These are phyloP conservation scores for Dasypogon diadema DNA, from an alignment of 2,888 invertebrate genomes.

Conservation along the genomic window DNA sequence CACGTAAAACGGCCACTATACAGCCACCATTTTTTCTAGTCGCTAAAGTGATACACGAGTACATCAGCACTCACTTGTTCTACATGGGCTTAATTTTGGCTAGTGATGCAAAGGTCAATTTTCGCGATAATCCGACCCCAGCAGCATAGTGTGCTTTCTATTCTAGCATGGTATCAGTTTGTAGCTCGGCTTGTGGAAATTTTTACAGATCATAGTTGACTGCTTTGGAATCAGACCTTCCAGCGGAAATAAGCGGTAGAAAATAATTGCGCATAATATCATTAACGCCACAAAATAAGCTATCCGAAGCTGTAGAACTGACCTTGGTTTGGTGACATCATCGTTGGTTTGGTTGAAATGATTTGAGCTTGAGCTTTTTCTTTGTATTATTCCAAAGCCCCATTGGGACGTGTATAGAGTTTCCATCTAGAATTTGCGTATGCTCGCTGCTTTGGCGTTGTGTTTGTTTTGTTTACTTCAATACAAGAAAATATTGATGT, in stretches of 20 bases:
- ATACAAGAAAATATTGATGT: neutral
- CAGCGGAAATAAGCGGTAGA: conserved; percentile 16
- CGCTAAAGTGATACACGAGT: neutral
- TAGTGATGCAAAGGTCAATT: neutral
- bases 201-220: neutral
- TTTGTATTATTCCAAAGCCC: neutral
- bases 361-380: conserved; percentile 15
- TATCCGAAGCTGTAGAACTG: conserved; percentile 3
- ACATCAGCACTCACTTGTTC: neutral
- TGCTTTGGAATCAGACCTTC: neutral
- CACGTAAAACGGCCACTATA: neutral
- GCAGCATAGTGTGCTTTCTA: too few relatives aligned
- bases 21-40: neutral
- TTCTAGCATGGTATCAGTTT: too few relatives aligned
- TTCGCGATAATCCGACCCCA: neutral
- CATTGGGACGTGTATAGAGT: neutral
- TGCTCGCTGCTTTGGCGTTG: neutral
- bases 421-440: conserved; percentile 24
- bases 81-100: neutral
- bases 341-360: neutral
- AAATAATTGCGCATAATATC: conserved; percentile 24
- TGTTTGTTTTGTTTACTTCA: conserved; percentile 10
- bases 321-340: conserved; percentile 40
- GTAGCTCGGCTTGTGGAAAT: too few relatives aligned
- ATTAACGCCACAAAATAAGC: conserved; percentile 10